Evolutionary conservation across 2,888 invertebrate genomes (phyloP).

Genomic region (Uropetala carovei): DNA sequence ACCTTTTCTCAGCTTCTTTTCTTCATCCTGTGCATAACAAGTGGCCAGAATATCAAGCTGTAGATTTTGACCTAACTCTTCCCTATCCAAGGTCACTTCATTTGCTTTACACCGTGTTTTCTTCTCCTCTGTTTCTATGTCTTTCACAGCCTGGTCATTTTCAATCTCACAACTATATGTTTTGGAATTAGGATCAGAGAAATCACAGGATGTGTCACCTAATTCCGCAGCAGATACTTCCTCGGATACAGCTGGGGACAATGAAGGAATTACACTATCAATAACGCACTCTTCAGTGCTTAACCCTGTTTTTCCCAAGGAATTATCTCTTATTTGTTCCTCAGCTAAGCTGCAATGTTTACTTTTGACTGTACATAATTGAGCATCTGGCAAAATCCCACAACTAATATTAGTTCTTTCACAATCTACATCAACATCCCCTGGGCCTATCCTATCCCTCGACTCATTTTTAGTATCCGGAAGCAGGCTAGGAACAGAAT

Average conservation of each 20-base stretch:
- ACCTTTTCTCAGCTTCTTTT: background rate
- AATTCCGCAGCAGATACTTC: background rate
- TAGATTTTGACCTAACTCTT: background rate
- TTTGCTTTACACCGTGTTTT: background rate
- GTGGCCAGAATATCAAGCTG: slow-evolving; percentile 15
- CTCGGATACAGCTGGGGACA: background rate
- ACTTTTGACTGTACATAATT: background rate
- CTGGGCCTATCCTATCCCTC: background rate
- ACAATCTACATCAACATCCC: background rate
- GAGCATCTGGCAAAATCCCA: background rate
- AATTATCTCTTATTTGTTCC: background rate
- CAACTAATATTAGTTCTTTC: background rate
- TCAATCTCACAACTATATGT: background rate
- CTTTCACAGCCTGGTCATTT: slow-evolving; percentile 14
- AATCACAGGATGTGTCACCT: background rate
- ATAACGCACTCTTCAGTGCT: background rate
- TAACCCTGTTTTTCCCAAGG: slow-evolving; percentile 24
- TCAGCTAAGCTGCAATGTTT: background rate
- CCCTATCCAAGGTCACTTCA: slow-evolving; percentile 1
- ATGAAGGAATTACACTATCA: background rate
- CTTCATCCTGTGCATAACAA: background rate
- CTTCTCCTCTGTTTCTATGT: background rate
- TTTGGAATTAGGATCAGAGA: slow-evolving; percentile 1
- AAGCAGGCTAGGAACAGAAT: background rate
- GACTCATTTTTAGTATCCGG: background rate